These are phyloP conservation scores for Resseliella maxima DNA, from an alignment of 2,888 invertebrate genomes.

Conservation along the genomic window DNA sequence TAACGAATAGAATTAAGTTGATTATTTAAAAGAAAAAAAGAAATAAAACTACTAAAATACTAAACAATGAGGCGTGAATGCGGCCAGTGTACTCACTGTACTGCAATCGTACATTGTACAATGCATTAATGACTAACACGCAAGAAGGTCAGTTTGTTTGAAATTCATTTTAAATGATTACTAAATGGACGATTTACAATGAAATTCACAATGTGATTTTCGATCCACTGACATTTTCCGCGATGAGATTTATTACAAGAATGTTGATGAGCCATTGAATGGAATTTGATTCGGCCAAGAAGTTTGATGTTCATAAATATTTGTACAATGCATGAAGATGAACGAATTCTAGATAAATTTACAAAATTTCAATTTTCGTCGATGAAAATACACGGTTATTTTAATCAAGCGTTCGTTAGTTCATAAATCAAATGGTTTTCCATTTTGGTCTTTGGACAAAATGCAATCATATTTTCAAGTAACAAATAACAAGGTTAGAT, in stretches of 20 bases:
- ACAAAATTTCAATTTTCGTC: no score
- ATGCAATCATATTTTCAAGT: constrained; percentile 53
- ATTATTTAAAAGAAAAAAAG: no score
- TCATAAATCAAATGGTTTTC: background rate
- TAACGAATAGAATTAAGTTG: constrained; percentile 55
- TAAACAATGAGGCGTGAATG: constrained; percentile 52
- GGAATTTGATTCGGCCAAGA: background rate
- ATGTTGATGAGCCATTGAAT: background rate
- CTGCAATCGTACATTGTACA: no score
- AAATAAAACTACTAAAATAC: no score
- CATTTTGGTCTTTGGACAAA: background rate
- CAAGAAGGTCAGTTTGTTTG: background rate
- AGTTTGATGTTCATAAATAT: background rate
- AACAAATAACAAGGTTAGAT: constrained; percentile 51
- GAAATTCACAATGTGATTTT: background rate
- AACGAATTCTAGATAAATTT: background rate
- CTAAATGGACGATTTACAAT: background rate
- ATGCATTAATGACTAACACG: background rate
- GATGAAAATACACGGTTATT: background rate
- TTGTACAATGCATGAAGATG: background rate
- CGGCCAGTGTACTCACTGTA: background rate
- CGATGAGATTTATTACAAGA: background rate
- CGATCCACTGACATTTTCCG: no score
- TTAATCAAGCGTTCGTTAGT: background rate
- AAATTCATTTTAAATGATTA: background rate